Conservation (phyloP, 2,797 vertebrate species). For the Semotilus atromaculatus region DNA sequence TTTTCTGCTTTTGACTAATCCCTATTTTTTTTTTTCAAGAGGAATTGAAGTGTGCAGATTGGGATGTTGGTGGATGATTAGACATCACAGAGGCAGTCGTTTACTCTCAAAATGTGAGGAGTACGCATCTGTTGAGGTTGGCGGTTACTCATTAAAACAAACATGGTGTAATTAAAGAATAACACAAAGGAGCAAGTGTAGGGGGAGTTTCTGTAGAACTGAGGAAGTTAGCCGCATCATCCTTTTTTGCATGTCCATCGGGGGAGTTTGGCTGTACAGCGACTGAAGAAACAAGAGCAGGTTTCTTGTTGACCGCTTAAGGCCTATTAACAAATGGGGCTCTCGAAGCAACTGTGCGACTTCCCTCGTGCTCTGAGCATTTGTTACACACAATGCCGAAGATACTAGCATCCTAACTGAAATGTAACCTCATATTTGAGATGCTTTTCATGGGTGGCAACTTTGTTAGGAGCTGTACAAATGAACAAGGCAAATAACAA, state of each 20-base stretch:
- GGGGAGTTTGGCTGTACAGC: slow-evolving; percentile 63
- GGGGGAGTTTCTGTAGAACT: slow-evolving; percentile 20
- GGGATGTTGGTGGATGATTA: slow-evolving; percentile 43
- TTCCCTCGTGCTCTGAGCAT: neutral
- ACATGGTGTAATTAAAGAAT: slow-evolving; percentile 63
- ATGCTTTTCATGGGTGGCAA: slow-evolving; percentile 3
- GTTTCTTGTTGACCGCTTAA: slow-evolving; percentile 62
- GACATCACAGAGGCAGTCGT: slow-evolving; percentile 33
- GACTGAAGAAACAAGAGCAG: slow-evolving; percentile 66
- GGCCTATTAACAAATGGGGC: neutral
- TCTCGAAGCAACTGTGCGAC: neutral
- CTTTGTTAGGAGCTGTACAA: neutral
- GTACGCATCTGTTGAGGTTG: slow-evolving; percentile 35
- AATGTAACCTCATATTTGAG: neutral
- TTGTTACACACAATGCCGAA: neutral
- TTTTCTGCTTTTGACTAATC: neutral
- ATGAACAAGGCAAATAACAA: neutral
- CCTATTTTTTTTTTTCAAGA: neutral
- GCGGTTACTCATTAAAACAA: slow-evolving; percentile 55
- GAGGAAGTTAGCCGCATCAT: slow-evolving; percentile 18
- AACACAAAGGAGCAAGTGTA: slow-evolving; percentile 51
- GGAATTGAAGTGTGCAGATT: slow-evolving; percentile 16
- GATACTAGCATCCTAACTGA: neutral
- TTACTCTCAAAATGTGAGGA: slow-evolving; percentile 34
- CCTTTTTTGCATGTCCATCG: slow-evolving; percentile 7